These are phyloP conservation scores for Lytechinus pictus DNA, from an alignment of 35 echinoderm and acorn worm genomes.

Conservation along the genomic window DNA sequence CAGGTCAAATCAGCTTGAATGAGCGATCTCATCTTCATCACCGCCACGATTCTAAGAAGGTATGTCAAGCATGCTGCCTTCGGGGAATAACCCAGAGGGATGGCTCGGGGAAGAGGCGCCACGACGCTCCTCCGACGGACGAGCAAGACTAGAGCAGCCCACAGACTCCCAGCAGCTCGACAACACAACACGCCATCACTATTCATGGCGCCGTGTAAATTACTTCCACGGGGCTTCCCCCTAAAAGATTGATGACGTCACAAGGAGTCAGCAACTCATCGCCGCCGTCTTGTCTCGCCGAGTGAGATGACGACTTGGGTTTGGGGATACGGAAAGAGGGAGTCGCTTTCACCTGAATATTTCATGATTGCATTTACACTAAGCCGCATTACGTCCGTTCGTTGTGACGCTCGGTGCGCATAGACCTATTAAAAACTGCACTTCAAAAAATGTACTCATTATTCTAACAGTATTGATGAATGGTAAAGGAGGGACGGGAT, in stretches of 20 bases:
- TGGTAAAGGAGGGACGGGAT: too few relatives aligned
- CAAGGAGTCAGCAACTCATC: neutral
- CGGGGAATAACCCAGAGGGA: neutral
- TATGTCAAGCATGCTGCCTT: neutral
- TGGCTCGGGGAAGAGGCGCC: neutral
- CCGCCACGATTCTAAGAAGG: neutral
- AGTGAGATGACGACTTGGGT: neutral
- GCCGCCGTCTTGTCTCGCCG: neutral
- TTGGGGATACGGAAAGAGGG: neutral
- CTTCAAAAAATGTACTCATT: too few relatives aligned
- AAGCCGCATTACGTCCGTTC: neutral
- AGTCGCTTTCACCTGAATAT: constrained; percentile 18
- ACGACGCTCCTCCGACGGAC: neutral
- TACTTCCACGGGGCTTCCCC: constrained; percentile 47
- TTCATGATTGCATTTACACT: neutral
- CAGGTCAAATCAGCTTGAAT: neutral
- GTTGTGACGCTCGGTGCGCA: too few relatives aligned
- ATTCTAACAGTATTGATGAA: too few relatives aligned
- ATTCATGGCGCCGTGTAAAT: neutral
- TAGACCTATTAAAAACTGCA: too few relatives aligned
- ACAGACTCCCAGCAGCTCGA: neutral
- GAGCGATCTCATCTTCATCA: neutral
- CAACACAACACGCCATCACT: neutral
- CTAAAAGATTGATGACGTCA: constrained; percentile 25
- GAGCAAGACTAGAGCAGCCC: neutral